phyloP scores from a whole-genome alignment of 2,888 invertebrate species.

The Nudaria mundana region DNA sequence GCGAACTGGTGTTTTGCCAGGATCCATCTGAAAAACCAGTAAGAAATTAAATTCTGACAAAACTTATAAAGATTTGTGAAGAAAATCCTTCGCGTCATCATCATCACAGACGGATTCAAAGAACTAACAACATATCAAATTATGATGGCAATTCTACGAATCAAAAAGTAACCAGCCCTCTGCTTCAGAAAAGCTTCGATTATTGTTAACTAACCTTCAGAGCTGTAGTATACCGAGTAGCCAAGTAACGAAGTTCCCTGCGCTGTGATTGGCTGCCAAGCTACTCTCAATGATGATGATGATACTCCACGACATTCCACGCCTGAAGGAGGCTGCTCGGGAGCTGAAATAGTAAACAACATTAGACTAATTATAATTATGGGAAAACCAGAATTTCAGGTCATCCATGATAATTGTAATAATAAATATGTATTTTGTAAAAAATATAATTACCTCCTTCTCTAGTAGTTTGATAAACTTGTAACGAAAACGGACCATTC shows the following conservation, averaged over 20 bases:
- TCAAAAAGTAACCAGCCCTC: too few relatives aligned
- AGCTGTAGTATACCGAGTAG: constrained; percentile 89
- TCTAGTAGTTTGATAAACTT: constrained; percentile 89
- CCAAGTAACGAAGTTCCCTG: constrained; percentile 88
- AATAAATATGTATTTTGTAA: background rate
- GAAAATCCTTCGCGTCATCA: too few relatives aligned
- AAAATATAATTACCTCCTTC: constrained; percentile 85
- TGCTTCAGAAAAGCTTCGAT: too few relatives aligned
- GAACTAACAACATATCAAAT: too few relatives aligned
- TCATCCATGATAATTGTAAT: background rate
- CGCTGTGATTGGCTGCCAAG: constrained; percentile 86
- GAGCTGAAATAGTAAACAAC: constrained; percentile 73
- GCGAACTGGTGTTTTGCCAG: constrained; percentile 78
- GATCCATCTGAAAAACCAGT: constrained; percentile 63
- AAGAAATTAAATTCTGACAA: background rate
- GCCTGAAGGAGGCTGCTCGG: constrained; percentile 87
- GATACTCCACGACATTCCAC: constrained; percentile 88
- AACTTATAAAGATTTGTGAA: background rate
- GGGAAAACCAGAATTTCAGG: too few relatives aligned
- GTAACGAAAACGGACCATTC: constrained; percentile 89
- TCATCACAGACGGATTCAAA: too few relatives aligned
- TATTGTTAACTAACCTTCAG: constrained; percentile 71
- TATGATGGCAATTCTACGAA: too few relatives aligned
- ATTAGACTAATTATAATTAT: background rate
- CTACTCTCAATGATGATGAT: constrained; percentile 88